Evolutionary conservation across 2,888 invertebrate species (phyloP), one percentile per base, ranked within the genome.

Genomic region (Chrysina gloriosa): DNA sequence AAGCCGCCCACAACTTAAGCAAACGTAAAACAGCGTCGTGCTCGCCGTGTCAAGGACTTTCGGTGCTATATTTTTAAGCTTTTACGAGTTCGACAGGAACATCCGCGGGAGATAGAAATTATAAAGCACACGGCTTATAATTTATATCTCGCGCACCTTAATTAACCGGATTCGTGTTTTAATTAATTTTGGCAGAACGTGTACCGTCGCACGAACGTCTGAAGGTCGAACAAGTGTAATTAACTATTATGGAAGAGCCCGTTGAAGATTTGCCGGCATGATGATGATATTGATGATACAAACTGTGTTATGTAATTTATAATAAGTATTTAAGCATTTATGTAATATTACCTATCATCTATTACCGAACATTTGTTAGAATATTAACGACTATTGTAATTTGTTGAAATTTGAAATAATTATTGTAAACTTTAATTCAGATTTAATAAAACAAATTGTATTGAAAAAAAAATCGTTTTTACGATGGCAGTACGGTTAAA

Each of bases 31-130:
- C 14, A n/a, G n/a, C 14, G 14, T n/a, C 36, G 1, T 42, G 14
- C 19, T 4, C 19, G n/a, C 14, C 50, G 50, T 50, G 50, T 14
- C 50, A 50, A 50, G 50, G 50, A 50, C 50, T 50, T 14, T 19
- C 19, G 14, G 36, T 36, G 14, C 3, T 5, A 9, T 36, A 14
- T 36, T 36, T 9, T 14, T 36, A 36, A n/a, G 14, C 7, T 42
- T 42, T 19, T 16, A 42, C 19, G 19, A 1, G 7, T 42, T 1
- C 42, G 42, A 42, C 42, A 6, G n/a, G n/a, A n/a, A n/a, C 16
- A 19, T 42, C 14, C n/a, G 14, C 36, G 36, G 19, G 23, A 47
- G 19, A 47, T 47, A 47, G 14, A 11, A n/a, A n/a, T 11, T n/a
- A 34, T n/a, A 34, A 34, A 34, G 31, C 34, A 3, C 4, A 7